Percentiles rank a stretch among this genome's conserved stretches.
Evolutionary conservation across 2,888 invertebrate genomes (phyloP).

Genomic region (Heliconius cydno): DNA sequence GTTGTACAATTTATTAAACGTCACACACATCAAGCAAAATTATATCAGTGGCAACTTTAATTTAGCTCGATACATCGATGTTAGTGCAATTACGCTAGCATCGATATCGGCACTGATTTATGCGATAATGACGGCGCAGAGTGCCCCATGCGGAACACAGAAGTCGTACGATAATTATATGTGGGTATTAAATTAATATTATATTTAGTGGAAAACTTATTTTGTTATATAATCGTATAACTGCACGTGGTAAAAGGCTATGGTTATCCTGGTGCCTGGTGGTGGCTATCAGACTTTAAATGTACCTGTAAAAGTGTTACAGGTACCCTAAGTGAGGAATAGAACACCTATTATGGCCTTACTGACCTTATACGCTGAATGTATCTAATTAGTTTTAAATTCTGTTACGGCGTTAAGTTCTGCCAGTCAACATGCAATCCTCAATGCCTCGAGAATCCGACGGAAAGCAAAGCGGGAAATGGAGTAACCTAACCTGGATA

Average conservation of each 20-base stretch:
- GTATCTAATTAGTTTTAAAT: too few species aligned
- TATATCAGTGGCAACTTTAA: slow-evolving; percentile 64
- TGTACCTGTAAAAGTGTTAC: too few species aligned
- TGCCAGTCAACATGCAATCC: not conserved
- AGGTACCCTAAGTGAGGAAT: too few species aligned
- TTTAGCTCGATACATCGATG: slow-evolving; percentile 63
- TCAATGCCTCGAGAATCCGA: too few species aligned
- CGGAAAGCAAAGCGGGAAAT: too few species aligned
- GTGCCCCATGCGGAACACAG: slow-evolving; percentile 61
- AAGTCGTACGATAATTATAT: slow-evolving; percentile 55
- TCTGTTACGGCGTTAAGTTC: not conserved
- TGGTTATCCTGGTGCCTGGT: too few species aligned
- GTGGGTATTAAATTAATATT: slow-evolving; percentile 43
- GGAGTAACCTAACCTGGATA: too few species aligned
- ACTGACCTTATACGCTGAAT: too few species aligned
- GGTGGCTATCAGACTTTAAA: too few species aligned
- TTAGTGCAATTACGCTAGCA: slow-evolving; percentile 69
- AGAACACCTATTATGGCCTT: too few species aligned
- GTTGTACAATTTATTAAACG: slow-evolving; percentile 63
- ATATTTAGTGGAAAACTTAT: slow-evolving; percentile 22
- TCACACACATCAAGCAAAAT: slow-evolving; percentile 69
- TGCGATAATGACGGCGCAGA: slow-evolving; percentile 70
- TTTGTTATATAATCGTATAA: not conserved
- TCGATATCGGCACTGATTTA: slow-evolving; percentile 67
- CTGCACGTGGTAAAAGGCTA: too few species aligned